phyloP scores from a whole-genome alignment of 1,140 invertebrate species.

The Bombus fervidus region DNA sequence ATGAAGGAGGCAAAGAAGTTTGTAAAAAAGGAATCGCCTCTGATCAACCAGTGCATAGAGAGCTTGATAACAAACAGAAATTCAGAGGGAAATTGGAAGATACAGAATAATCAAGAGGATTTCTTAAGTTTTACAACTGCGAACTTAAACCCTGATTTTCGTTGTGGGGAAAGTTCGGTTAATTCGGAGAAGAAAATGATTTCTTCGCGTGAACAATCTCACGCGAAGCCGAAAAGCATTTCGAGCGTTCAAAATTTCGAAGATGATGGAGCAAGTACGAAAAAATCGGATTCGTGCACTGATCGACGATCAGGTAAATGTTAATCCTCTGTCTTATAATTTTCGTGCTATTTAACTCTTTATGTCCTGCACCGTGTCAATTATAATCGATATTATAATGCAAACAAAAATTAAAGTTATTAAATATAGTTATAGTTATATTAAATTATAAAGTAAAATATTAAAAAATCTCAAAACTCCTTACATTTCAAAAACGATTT shows the following conservation, averaged over 20 bases:
- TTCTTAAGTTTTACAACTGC: background rate
- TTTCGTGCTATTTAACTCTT: too few species aligned
- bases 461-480: background rate
- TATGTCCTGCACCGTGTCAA: too few species aligned
- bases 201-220: background rate
- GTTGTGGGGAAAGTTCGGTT: background rate
- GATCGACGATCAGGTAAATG: background rate
- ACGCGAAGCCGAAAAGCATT: background rate
- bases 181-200: background rate
- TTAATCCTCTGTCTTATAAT: background rate
- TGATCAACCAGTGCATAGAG: slow-evolving; percentile 55
- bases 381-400: too few species aligned
- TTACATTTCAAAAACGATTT: background rate
- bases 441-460: background rate
- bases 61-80: slow-evolving; percentile 41
- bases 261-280: too few species aligned
- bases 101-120: background rate
- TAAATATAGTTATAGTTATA: too few species aligned
- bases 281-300: background rate
- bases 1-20: slow-evolving; percentile 51
- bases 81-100: background rate
- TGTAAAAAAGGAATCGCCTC: slow-evolving; percentile 37
- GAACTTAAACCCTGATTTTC: background rate
- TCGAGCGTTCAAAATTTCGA: background rate
- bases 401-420: too few species aligned